A percentile compares a stretch with the other conserved stretches of the same genome.
These are phyloP conservation scores for Paralichthys olivaceus DNA, from an alignment of 2,113 vertebrate genomes.

Conservation along the genomic window DNA sequence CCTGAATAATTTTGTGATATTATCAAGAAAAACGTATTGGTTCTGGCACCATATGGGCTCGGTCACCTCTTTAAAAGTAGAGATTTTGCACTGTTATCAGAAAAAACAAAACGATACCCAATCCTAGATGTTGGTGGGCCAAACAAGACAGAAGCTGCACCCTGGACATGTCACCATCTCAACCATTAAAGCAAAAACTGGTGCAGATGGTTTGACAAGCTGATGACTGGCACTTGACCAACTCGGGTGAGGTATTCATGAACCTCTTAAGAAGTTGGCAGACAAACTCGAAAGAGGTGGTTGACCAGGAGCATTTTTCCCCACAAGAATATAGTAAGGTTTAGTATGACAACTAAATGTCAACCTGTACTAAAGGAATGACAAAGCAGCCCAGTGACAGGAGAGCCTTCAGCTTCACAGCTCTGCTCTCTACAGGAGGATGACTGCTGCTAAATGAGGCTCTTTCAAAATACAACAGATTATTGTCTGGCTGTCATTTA, in stretches of 20 bases:
- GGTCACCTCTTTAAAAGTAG: too few species aligned
- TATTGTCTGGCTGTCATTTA: background rate
- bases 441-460: background rate
- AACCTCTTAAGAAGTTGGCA: background rate
- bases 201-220: background rate
- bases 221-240: background rate
- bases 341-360: background rate
- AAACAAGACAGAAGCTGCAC: background rate
- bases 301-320: background rate
- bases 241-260: background rate
- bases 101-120: too few species aligned
- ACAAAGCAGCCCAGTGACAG: background rate
- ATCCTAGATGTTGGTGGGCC: too few species aligned
- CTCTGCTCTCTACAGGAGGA: background rate
- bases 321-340: background rate
- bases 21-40: too few species aligned
- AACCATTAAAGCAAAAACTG: background rate
- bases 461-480: conserved; percentile 21
- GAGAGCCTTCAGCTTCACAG: background rate
- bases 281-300: background rate
- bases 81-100: too few species aligned
- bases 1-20: too few species aligned
- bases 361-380: background rate
- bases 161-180: background rate
- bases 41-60: too few species aligned